Base-by-base conservation (phyloP, 2,888 invertebrate genomes). In the Anaspis maculata region DNA sequence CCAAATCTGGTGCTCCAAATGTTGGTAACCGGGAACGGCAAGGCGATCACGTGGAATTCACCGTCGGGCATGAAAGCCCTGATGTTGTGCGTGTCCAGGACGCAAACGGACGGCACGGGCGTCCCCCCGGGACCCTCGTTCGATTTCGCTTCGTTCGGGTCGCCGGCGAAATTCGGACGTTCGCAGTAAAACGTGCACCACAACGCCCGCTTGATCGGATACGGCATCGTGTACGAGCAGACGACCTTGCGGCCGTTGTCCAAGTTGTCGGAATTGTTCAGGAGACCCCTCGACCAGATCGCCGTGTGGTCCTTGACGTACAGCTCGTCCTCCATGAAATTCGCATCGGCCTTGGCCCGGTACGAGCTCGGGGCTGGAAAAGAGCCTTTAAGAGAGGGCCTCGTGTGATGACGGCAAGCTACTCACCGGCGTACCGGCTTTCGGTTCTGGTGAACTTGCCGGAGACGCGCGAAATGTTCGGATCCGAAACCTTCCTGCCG, bases 1-100 rank as follows among this genome's bases (percentile, higher is more conserved):
- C 94, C 94, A 66, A 79, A 88, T 54, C 81, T 82, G 48, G 86
- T 88, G 1, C 78, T 73, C 90, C 91, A 94, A 0, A 87, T 74
- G 51, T 79, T 79, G 28, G 81, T 78, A 1, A 91, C 83, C 71
- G 85, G 74, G 53, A 79, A 79, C 2, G 90, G 91, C 25, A 91
- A 68, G 46, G 83, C 80, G 0, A 86, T 76, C 6, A 83, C 72
- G 52, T 83, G 92, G 57, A 91, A 87, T 60, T 90, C 79, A 0
- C 90, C 91, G 47, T 81, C 79, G 25, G 73, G 73, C 1, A 83
- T 80, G 49, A 83, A 91, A 2, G 86, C 83, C 54, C 77, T 79
- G 49, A 91, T 70, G 45, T 81, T 79, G 49, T 79, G 79, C 15
- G 73, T 73, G 63, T 91, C 90, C 30, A 86, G 68, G 3, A 88